Conservation (phyloP, 2,113 vertebrate species). For the Acrocephalus arundinaceus region DNA sequence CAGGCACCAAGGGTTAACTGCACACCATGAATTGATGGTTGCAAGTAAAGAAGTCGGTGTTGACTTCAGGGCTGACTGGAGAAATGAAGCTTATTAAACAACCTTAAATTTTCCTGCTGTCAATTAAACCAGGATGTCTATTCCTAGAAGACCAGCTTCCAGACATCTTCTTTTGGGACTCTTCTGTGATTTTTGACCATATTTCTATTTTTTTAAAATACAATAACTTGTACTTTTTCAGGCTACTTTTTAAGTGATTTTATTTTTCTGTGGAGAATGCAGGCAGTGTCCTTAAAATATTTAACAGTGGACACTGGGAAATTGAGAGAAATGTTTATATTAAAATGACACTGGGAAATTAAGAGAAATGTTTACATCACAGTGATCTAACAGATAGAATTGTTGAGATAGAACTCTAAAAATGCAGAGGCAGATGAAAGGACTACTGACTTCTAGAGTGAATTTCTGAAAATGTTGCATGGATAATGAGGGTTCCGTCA, state of each 20-base stretch:
- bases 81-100: neutral
- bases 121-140: neutral
- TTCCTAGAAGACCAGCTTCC: neutral
- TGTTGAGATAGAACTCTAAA: neutral
- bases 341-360: neutral
- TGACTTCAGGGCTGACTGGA: neutral
- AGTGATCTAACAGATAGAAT: neutral
- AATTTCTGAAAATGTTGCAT: neutral
- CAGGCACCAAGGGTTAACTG: neutral
- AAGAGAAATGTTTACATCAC: neutral
- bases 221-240: neutral
- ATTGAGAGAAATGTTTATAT: neutral
- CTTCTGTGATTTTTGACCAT: neutral
- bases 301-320: fast-evolving
- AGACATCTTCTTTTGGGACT: neutral
- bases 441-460: neutral
- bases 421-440: neutral
- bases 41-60: neutral
- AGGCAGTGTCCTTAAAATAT: neutral
- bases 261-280: neutral
- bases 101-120: neutral
- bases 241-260: neutral
- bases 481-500: neutral
- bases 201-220: neutral
- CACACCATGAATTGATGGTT: too few species aligned